These are phyloP conservation scores for Mystacornis crossleyi DNA, from an alignment of 2,113 vertebrate species.

Conservation along the genomic window DNA sequence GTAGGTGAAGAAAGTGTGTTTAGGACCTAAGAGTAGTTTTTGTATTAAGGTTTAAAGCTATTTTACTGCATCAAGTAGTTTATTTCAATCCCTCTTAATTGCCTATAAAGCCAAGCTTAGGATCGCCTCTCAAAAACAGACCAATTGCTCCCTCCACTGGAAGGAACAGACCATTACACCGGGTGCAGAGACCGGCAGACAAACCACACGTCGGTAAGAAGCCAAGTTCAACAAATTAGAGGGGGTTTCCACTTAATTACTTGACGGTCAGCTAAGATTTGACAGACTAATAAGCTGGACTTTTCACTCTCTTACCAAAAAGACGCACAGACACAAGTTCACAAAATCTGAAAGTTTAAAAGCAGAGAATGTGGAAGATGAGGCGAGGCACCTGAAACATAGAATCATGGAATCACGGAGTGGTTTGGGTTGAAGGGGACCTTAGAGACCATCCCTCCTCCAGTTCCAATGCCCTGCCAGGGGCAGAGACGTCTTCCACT, in stretches of 20 bases:
- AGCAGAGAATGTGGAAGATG: accelerated
- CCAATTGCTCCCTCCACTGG: conserved; percentile 71
- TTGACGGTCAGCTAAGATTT: background rate
- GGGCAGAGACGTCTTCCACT: background rate
- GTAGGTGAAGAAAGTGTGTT: background rate
- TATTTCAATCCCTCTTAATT: background rate
- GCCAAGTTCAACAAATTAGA: background rate
- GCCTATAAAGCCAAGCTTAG: background rate
- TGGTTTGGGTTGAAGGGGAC: background rate
- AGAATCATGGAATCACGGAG: accelerated
- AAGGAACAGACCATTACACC: background rate
- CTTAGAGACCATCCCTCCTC: background rate
- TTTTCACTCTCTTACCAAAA: background rate
- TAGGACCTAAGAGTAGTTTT: background rate
- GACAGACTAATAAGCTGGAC: background rate
- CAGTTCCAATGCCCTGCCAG: background rate
- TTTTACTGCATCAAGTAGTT: conserved; percentile 33
- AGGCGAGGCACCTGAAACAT: accelerated
- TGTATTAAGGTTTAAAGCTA: background rate
- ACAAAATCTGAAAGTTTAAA: background rate
- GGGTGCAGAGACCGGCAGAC: background rate
- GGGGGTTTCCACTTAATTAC: background rate
- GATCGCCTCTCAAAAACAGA: background rate
- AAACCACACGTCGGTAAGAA: accelerated
- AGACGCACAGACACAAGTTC: background rate